A percentile compares a stretch with the other conserved stretches of the same genome.
Conservation (phyloP, 2,113 vertebrate genomes). For the Stigmatopora argus region DNA sequence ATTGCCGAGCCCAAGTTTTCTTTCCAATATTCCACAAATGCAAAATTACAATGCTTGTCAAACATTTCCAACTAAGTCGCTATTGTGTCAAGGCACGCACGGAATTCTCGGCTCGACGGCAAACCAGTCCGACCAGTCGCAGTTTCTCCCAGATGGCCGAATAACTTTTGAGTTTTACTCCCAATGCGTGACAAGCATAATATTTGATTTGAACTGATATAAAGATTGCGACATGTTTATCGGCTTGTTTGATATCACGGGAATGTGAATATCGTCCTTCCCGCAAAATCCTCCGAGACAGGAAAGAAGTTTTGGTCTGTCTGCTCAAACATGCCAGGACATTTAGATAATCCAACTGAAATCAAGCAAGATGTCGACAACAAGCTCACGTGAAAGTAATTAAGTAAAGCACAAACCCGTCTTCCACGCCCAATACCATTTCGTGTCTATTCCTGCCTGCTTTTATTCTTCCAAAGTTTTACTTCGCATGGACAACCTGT, state of each 20-base stretch:
- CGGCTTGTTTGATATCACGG: neutral
- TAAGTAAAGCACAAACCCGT: neutral
- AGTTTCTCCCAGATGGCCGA: constrained; percentile 11
- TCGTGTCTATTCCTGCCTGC: neutral
- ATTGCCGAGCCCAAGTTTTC: constrained; percentile 36
- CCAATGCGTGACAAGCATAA: constrained; percentile 5
- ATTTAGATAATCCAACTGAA: too few species aligned
- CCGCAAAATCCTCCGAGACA: too few species aligned
- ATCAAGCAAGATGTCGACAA: too few species aligned
- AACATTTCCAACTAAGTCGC: neutral
- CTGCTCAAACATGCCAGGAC: too few species aligned
- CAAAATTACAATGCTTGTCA: constrained; percentile 33
- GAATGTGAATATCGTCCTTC: neutral
- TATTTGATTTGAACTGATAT: constrained; percentile 23
- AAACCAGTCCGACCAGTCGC: constrained; percentile 48
- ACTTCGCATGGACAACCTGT: neutral
- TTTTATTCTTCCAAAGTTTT: neutral
- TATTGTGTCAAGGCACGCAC: constrained; percentile 5
- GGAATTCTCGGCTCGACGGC: constrained; percentile 34
- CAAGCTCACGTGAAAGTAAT: neutral
- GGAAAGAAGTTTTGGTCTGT: too few species aligned
- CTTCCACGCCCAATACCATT: neutral
- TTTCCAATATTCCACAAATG: constrained; percentile 27
- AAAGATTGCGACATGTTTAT: neutral
- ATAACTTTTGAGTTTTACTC: neutral